Conservation (phyloP, 2,113 vertebrate species). For the Catharus fuscescens region DNA sequence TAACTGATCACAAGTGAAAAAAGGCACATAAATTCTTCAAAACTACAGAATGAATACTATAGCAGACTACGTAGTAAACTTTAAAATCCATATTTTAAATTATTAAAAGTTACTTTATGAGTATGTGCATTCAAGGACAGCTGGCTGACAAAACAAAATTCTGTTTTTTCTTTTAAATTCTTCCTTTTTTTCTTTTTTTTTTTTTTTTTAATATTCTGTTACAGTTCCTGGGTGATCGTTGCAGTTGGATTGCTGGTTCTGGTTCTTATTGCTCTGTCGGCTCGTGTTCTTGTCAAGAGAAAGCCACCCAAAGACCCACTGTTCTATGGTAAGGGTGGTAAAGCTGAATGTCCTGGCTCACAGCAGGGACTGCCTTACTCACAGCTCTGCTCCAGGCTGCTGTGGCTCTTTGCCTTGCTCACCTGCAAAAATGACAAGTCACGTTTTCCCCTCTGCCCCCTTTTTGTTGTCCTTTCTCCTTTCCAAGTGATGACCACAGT, state of each 20-base stretch:
- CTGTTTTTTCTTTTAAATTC: neutral
- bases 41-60: neutral
- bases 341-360: neutral
- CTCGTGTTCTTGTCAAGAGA: constrained; percentile 81
- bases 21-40: neutral
- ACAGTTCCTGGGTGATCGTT: constrained; percentile 82
- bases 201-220: neutral
- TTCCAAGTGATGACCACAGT: neutral
- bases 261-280: constrained; percentile 76
- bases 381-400: neutral
- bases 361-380: neutral
- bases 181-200: neutral
- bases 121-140: neutral
- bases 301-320: constrained; percentile 87
- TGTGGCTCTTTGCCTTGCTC: neutral
- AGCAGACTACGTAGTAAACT: neutral
- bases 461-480: neutral
- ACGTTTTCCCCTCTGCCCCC: neutral
- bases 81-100: neutral
- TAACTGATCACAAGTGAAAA: neutral
- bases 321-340: constrained; percentile 84
- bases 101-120: neutral
- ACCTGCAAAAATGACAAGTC: neutral
- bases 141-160: neutral
- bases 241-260: constrained; percentile 80